Percentiles rank a stretch among this genome's conserved stretches.
Evolutionary conservation across 1,140 invertebrate genomes (phyloP).

Genomic region (Apocrypta bakeri): DNA sequence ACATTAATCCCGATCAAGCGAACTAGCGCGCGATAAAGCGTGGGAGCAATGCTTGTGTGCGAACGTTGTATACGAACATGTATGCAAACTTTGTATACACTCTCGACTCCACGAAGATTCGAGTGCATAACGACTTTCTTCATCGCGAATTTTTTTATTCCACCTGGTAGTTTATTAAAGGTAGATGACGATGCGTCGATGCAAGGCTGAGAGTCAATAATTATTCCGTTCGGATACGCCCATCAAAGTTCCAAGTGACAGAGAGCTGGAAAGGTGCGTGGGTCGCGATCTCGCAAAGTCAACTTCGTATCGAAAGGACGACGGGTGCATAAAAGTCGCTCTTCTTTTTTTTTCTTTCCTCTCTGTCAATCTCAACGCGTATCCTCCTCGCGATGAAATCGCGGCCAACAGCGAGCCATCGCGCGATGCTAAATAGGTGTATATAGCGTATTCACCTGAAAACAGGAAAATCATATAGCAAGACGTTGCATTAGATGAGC

Average conservation of each 20-base stretch:
- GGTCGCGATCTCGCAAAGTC: constrained; percentile 47
- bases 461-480: neutral
- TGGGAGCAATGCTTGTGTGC: neutral
- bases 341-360: neutral
- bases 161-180: constrained; percentile 41
- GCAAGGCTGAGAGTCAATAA: constrained; percentile 42
- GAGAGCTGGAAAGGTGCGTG: constrained; percentile 58
- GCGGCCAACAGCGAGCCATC: neutral
- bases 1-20: neutral
- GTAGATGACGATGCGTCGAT: constrained; percentile 35
- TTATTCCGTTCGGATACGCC: constrained; percentile 45
- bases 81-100: no score
- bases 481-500: constrained; percentile 13
- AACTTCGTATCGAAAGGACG: constrained; percentile 37
- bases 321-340: neutral
- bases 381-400: no score
- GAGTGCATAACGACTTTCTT: constrained; percentile 14
- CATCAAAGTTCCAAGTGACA: constrained; percentile 54
- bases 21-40: neutral
- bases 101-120: constrained; percentile 1
- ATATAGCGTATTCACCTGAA: neutral
- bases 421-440: neutral
- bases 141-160: neutral
- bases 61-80: no score
- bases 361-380: neutral